Conservation (phyloP, 2,888 invertebrate species). For the Gibbula magus region DNA sequence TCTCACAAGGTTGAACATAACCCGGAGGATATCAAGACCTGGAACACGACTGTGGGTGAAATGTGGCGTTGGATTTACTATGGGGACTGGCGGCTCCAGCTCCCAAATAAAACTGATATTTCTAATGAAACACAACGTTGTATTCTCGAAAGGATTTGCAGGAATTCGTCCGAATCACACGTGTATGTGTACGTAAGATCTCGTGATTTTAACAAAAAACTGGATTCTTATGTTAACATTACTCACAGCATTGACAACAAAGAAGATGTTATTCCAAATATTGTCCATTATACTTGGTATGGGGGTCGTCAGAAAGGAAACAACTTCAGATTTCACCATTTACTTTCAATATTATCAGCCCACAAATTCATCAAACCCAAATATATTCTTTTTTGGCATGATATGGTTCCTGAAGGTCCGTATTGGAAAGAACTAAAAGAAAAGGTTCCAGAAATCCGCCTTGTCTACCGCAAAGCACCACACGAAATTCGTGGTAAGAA, state of each 20-base stretch:
- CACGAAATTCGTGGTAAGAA: background rate
- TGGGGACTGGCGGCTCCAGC: background rate
- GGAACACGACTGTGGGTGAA: conserved; percentile 18
- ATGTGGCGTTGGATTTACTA: conserved; percentile 12
- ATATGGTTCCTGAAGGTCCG: background rate
- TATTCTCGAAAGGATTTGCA: background rate
- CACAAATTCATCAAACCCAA: conserved; percentile 12
- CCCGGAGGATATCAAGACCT: conserved; percentile 6
- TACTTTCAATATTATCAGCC: background rate
- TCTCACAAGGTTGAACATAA: background rate
- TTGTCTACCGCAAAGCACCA: background rate
- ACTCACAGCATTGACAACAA: background rate
- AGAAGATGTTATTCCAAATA: background rate
- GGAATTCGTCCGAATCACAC: background rate
- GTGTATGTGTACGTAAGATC: background rate
- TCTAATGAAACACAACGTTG: background rate
- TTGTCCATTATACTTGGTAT: conserved; percentile 21
- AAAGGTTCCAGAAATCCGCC: conserved; percentile 1
- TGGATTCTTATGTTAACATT: background rate
- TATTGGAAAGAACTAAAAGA: background rate
- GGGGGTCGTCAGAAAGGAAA: background rate
- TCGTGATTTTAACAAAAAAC: background rate
- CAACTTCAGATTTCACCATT: background rate
- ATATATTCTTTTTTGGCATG: background rate
- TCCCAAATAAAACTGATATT: too few species aligned